Evolutionary conservation across 2,113 vertebrate genomes (phyloP), one percentile per base, ranked within the genome.

Genomic region (Anolis sagrei): DNA sequence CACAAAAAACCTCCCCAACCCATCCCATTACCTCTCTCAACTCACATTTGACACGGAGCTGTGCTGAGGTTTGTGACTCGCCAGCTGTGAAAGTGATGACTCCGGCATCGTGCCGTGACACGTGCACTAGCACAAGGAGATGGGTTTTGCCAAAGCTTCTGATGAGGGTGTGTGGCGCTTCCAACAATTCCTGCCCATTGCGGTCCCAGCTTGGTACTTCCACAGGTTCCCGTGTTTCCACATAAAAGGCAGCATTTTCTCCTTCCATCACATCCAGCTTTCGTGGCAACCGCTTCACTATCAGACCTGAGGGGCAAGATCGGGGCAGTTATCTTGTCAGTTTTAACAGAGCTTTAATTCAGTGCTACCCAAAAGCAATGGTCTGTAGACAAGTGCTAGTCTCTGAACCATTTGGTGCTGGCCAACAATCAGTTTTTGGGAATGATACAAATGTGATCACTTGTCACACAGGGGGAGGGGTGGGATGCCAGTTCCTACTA

Each of bases 201-300:
- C 97, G 97, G 87, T 97, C 98, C 99, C 99, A 99, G 88, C 93
- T 96, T 39, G 97, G 97, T 48, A 97, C 96, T 91, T 98, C 97
- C 77, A 96, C 95, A 0, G 95, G 97, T 75, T 98, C 98, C 62
- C 93, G 96, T 0, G 98, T 98, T 92, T 99, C 98, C 90, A 97
- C 98, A 9, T 98, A 98, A 92, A 99, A 98, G 62, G 98, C 99
- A 0, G 98, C 98, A 0, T 99, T 99, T 95, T 99, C 99, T 0
- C 98, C 98, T 85, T 99, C 98, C 75, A 98, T 95, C 58, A 99
- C 98, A 0, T 99, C 98, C 58, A 99, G 95, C 86, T 99, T 99
- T 90, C 99, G 96, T 0, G 99, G 99, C 85, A 99, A 95, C 82
- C 98, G 92, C 91, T 96, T 97, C 2, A 82, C 44, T 1, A 97